These are phyloP conservation scores for Dinoponera quadriceps DNA, from an alignment of 1,140 invertebrate species.

Conservation along the genomic window DNA sequence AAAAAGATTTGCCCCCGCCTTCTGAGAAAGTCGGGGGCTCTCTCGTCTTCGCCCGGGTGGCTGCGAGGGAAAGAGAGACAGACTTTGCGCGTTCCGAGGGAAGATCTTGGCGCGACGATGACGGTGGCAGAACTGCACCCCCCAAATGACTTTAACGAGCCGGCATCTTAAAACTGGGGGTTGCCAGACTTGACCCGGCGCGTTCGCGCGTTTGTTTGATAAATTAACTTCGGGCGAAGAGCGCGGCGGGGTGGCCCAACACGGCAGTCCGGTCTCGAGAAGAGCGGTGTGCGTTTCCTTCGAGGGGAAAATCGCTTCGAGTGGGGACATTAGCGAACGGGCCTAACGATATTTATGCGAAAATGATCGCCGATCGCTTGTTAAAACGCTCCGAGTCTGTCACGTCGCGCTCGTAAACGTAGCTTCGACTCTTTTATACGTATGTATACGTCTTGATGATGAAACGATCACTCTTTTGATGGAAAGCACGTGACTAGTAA, in stretches of 20 bases:
- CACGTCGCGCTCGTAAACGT: not conserved
- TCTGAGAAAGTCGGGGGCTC: conserved; percentile 75
- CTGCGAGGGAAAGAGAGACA: not conserved
- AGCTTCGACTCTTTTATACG: not conserved
- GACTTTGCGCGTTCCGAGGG: conserved; percentile 65
- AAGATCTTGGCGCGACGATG: conserved; percentile 32
- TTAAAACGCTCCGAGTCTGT: not conserved
- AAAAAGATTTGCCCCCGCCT: conserved; percentile 78
- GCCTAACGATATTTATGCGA: conserved; percentile 4
- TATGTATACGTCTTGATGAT: not conserved
- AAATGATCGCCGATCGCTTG: not conserved
- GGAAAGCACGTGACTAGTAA: too few species aligned
- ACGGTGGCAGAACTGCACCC: conserved; percentile 69
- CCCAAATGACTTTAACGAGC: conserved; percentile 80
- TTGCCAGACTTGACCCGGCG: conserved; percentile 68
- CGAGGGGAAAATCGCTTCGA: not conserved
- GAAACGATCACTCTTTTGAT: not conserved
- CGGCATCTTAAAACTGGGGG: conserved; percentile 77
- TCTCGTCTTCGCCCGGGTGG: conserved; percentile 44
- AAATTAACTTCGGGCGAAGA: conserved; percentile 80
- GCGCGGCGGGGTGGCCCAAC: conserved; percentile 60
- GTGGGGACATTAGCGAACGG: not conserved
- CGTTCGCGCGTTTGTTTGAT: conserved; percentile 79
- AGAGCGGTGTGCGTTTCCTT: not conserved
- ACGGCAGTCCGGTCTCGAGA: conserved; percentile 19